These are phyloP conservation scores for Tenualosa thibaudeaui DNA, from an alignment of 2,797 vertebrate species.

Conservation along the genomic window DNA sequence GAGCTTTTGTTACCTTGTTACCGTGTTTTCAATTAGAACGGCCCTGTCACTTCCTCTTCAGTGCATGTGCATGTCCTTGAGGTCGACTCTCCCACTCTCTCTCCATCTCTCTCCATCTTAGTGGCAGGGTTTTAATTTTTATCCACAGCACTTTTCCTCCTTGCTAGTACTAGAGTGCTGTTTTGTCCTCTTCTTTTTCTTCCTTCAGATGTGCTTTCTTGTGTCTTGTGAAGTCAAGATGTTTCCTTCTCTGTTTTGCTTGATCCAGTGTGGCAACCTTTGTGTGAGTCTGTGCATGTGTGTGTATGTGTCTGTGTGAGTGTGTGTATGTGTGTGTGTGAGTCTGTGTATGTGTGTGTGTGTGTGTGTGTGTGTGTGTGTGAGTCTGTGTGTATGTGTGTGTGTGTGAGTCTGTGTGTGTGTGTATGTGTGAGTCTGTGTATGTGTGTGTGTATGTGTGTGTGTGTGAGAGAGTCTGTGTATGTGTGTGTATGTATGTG, in stretches of 20 bases:
- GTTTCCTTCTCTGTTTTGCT: background rate
- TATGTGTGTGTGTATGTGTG: too few species aligned
- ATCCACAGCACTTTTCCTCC: background rate
- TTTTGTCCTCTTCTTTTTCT: background rate
- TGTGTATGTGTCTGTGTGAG: too few species aligned
- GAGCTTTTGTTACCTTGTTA: constrained; percentile 69
- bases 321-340: too few species aligned
- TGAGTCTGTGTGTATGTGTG: too few species aligned
- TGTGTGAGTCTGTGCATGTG: too few species aligned
- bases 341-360: too few species aligned
- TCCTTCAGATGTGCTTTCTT: background rate
- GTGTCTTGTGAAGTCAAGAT: background rate
- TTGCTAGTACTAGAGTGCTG: background rate
- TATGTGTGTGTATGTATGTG: too few species aligned
- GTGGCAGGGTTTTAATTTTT: background rate
- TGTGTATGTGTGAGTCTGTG: too few species aligned
- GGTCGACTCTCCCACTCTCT: background rate
- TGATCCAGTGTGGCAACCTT: too few species aligned
- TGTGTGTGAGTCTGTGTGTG: too few species aligned
- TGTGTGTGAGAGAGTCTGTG: too few species aligned
- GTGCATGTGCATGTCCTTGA: background rate
- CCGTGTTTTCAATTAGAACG: constrained; percentile 66
- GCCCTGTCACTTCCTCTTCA: constrained; percentile 61
- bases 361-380: too few species aligned
- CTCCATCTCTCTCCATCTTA: background rate